Percentiles rank a stretch among this genome's conserved stretches.
phyloP scores from a whole-genome alignment of 2,888 invertebrate species.

The Rhaphigaster nebulosa region DNA sequence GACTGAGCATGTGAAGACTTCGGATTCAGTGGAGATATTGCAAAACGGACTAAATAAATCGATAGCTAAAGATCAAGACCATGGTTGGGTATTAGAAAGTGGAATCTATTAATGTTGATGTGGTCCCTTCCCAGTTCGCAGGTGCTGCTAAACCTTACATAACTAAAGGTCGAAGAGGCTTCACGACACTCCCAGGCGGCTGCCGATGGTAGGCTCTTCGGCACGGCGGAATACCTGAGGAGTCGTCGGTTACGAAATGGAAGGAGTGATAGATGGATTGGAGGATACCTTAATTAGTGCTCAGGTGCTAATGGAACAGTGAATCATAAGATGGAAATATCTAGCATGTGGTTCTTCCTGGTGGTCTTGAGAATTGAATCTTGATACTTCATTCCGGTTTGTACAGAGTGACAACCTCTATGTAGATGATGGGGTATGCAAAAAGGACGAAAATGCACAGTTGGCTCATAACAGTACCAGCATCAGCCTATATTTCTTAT shows the following conservation, averaged over 20 bases:
- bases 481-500: too few species aligned
- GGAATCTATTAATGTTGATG: neutral
- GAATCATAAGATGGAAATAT: neutral
- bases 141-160: neutral
- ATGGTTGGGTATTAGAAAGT: neutral
- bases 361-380: too few species aligned
- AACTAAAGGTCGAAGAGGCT: neutral
- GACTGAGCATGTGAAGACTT: neutral
- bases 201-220: neutral
- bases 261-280: neutral
- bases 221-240: neutral
- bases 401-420: too few species aligned
- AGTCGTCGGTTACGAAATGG: neutral
- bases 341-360: neutral
- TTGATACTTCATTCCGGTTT: too few species aligned
- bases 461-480: too few species aligned
- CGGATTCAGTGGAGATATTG: neutral
- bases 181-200: neutral
- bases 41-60: neutral
- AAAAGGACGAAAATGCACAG: too few species aligned
- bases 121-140: conserved; percentile 3
- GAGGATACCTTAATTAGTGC: neutral
- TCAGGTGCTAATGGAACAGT: neutral
- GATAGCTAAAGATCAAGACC: conserved; percentile 13
- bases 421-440: too few species aligned